These are phyloP conservation scores for Blastomussa wellsi DNA, from an alignment of 92 coral and sea anemone genomes.

Conservation along the genomic window DNA sequence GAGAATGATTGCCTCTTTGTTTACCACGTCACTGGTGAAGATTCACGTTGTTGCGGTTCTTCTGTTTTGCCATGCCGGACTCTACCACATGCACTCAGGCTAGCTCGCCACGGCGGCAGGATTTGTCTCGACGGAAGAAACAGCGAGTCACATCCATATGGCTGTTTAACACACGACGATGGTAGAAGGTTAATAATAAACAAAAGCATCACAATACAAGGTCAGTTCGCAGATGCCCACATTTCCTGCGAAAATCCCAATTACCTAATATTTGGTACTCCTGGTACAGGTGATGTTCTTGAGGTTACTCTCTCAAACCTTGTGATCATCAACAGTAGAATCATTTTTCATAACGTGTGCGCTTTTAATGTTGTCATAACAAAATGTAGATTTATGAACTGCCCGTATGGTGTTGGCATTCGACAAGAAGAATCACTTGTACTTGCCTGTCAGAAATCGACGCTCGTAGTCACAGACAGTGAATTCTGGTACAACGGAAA, in stretches of 20 bases:
- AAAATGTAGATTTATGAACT: background rate
- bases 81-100: background rate
- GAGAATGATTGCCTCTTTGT: slow-evolving; percentile 11
- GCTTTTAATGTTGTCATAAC: background rate
- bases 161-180: background rate
- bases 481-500: background rate
- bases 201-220: slow-evolving; percentile 19
- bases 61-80: background rate
- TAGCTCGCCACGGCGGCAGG: slow-evolving; percentile 13
- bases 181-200: background rate
- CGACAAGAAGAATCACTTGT: background rate
- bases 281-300: background rate
- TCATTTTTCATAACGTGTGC: background rate
- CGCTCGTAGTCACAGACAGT: background rate
- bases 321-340: background rate
- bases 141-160: slow-evolving; percentile 16
- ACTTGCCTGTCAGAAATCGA: background rate
- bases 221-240: slow-evolving; percentile 5
- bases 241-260: background rate
- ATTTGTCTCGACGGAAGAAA: slow-evolving; percentile 26
- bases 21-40: slow-evolving; percentile 4
- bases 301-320: background rate
- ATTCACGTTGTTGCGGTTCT: slow-evolving; percentile 8
- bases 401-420: background rate
- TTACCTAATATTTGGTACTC: background rate